Base-by-base conservation (phyloP, 2,888 invertebrate species). In the Diarsia rubi region DNA sequence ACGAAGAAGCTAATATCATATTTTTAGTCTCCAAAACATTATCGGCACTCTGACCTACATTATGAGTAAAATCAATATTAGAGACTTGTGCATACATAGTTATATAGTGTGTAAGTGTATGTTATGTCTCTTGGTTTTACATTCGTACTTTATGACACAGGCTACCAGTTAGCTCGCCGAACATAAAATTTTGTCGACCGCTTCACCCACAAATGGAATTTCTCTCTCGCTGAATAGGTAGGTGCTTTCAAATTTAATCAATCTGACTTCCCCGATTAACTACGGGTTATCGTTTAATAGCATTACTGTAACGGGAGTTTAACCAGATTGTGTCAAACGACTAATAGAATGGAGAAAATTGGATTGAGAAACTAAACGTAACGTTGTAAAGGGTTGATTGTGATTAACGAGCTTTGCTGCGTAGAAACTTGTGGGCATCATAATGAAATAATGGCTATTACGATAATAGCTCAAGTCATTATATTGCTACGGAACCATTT, bases 211-310 rank as follows among this genome's bases (percentile, higher is more conserved):
- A 86, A 88, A 85, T 84, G 73, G 65, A 75, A 86, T 78, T 85
- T 80, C 72, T 72, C 78, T 69, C 69, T 83, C 73, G 73, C 75
- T 75, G 75, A 82, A 72, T 70, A 59, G 60, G 73, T 79, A 84
- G 82, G 49, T 47, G 54, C 79, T 85, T 85, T 80, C 69, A 86
- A 89, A 88, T 89, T 88, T 88, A 90, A 90, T 90, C 86, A 90
- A 89, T 87, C 83, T 79, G 57, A 76, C 76, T 80, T 79, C 72
- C 80, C 82, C 71, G 57, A 79, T 77, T 83, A 86, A 82, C 79
- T 84, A 82, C 75, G 76, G 82, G 75, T 85, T 88, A 88, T 81
- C 86, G 82, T 90, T 89, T 88, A 88, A 85, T 88, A 74, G 67
- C 68, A 72, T 75, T 78, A 49, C 65, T 75, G 68, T 74, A 75